Conservation (phyloP, 2,797 vertebrate species). For the Argentina silus region DNA sequence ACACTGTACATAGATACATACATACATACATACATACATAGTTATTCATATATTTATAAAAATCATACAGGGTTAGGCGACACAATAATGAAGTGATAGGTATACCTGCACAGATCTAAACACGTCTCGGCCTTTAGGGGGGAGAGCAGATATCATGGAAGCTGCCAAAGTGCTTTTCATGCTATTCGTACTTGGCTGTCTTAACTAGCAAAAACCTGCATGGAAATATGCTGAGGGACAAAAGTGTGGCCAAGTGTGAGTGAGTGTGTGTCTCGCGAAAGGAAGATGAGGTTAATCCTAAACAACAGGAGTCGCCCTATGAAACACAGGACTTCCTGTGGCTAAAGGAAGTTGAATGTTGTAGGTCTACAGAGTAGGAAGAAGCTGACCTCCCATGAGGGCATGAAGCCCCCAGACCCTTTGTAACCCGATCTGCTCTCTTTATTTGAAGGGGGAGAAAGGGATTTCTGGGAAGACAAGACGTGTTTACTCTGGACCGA, state of each 20-base stretch:
- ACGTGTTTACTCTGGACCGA: slow-evolving; percentile 33
- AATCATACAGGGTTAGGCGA: slow-evolving; percentile 64
- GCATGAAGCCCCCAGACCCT: slow-evolving; percentile 19
- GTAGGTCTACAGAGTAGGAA: slow-evolving; percentile 51
- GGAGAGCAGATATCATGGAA: slow-evolving; percentile 68
- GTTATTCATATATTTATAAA: slow-evolving; percentile 70
- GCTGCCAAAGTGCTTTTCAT: slow-evolving; percentile 85
- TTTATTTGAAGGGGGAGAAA: slow-evolving; percentile 25
- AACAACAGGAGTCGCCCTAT: slow-evolving; percentile 74
- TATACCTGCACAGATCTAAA: slow-evolving; percentile 56
- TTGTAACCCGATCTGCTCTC: slow-evolving; percentile 51
- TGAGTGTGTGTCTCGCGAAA: slow-evolving; percentile 20
- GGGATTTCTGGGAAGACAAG: slow-evolving; percentile 44
- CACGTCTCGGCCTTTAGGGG: slow-evolving; percentile 58
- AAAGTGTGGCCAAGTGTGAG: slow-evolving; percentile 32
- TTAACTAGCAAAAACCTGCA: slow-evolving; percentile 51
- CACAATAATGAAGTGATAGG: slow-evolving; percentile 58
- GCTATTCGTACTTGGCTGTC: slow-evolving; percentile 66
- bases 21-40: slow-evolving; percentile 68
- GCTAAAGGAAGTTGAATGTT: slow-evolving; percentile 63
- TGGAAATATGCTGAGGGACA: slow-evolving; percentile 48
- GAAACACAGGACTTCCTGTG: slow-evolving; percentile 75
- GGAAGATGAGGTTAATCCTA: slow-evolving; percentile 55
- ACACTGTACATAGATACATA: slow-evolving; percentile 77
- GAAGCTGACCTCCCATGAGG: slow-evolving; percentile 56